Evolutionary conservation across 2,113 vertebrate species (phyloP).

Genomic region (Pyxicephalus adspersus): DNA sequence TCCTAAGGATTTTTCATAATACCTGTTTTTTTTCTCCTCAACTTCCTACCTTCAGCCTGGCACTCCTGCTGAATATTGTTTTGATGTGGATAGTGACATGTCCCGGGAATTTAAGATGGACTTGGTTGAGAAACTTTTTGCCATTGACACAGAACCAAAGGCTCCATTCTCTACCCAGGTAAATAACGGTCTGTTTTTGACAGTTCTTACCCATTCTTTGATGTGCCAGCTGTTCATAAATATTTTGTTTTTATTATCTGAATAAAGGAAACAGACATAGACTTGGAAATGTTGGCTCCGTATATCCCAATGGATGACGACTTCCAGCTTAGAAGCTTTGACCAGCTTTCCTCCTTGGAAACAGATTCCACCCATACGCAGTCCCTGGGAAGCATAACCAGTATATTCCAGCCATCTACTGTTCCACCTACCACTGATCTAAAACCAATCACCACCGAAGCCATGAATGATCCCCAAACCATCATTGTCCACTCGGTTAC

Average conservation of each 20-base stretch:
- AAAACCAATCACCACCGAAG: slow-evolving; percentile 62
- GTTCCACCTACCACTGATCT: slow-evolving; percentile 62
- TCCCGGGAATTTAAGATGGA: slow-evolving; percentile 92
- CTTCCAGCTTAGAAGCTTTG: slow-evolving; percentile 88
- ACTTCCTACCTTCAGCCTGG: slow-evolving; percentile 75
- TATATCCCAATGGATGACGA: slow-evolving; percentile 99
- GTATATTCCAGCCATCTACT: slow-evolving; percentile 60
- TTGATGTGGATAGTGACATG: slow-evolving; percentile 89
- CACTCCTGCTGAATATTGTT: slow-evolving; percentile 84
- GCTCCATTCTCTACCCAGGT: slow-evolving; percentile 90
- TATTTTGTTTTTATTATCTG: background rate
- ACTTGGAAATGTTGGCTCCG: slow-evolving; percentile 96
- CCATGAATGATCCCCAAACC: slow-evolving; percentile 64
- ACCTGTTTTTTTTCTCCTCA: no score
- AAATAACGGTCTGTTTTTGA: background rate
- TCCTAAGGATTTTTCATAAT: no score
- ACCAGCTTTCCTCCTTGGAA: slow-evolving; percentile 80
- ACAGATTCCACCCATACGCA: slow-evolving; percentile 69
- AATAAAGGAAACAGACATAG: slow-evolving; percentile 81
- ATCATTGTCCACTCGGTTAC: slow-evolving; percentile 69
- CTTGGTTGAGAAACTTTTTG: slow-evolving; percentile 95
- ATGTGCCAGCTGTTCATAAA: background rate
- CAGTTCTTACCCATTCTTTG: background rate
- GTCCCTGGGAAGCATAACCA: slow-evolving; percentile 56
- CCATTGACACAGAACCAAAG: slow-evolving; percentile 92